Evolutionary conservation across 2,888 invertebrate genomes (phyloP), one percentile per base, ranked within the genome.

Genomic region (Mimas tiliae): DNA sequence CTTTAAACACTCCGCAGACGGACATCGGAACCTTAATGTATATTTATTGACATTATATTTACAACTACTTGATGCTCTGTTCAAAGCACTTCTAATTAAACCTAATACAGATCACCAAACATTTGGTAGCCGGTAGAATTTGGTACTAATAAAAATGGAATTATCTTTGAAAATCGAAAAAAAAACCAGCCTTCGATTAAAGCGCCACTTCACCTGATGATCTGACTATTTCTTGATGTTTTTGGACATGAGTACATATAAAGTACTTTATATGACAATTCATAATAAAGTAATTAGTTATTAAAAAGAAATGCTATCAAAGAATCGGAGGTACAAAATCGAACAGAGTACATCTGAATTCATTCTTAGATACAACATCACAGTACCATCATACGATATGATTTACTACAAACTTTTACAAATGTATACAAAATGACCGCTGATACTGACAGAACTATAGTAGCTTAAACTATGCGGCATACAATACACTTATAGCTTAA

Each of bases 401-500:
- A 58, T 58, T 58, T 58, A 42, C 58, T 58, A 58, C 42, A 55
- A 55, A 55, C 55, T 62, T 62, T 62, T 62, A 62, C 62, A 62
- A 47, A 42, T 63, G 48, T 48, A 48, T 63, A 63, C 48, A 47
- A 11, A 42, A 33, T 58, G 58, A 58, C 42, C 38, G 42, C 58
- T 38, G 16, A 38, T 38, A 51, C 1, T 21, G 58, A 42, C 51
- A 64, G 48, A 64, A 64, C 63, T 65, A 68, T 69, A 64, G 38
- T 42, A 58, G 42, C 58, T 58, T 58, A 58, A 19, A 42, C 19
- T 58, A 58, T 58, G 58, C 38, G 58, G 58, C 71, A 69, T 77
- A 77, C 70, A 83, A 74, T 87, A 87, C 81, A 82, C 91, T 91
- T 92, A 91, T 89, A 87, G 91, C 91, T 92, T 90, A 90, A 73